Conservation (phyloP, 2,797 vertebrate genomes). For the Discoglossus pictus region DNA sequence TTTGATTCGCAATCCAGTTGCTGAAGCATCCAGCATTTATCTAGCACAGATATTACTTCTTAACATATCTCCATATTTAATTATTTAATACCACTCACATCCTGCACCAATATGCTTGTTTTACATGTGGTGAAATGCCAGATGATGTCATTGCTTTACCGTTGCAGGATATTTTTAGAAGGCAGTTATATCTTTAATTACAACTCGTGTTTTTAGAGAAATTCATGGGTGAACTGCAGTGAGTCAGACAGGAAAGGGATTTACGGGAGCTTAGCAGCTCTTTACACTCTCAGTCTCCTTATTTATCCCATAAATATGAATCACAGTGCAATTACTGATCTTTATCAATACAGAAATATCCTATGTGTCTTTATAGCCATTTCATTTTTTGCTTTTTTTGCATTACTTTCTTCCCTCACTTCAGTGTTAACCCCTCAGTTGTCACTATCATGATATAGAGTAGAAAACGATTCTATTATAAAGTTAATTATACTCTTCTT, state of each 20-base stretch:
- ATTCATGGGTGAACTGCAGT: constrained; percentile 24
- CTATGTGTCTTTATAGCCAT: background rate
- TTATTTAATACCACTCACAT: too few species aligned
- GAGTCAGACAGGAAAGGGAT: constrained; percentile 29
- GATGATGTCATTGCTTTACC: constrained; percentile 16
- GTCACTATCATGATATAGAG: too few species aligned
- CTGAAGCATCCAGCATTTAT: too few species aligned
- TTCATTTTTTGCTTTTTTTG: too few species aligned
- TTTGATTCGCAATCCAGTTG: too few species aligned
- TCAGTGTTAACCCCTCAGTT: too few species aligned
- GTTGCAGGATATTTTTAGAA: constrained; percentile 32
- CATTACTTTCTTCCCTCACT: too few species aligned
- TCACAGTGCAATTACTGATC: constrained; percentile 11
- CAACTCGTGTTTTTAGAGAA: constrained; percentile 28
- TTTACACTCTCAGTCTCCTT: constrained; percentile 29
- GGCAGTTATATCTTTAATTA: constrained; percentile 37
- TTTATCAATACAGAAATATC: background rate
- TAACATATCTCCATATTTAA: too few species aligned
- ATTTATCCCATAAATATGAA: constrained; percentile 23
- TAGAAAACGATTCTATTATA: too few species aligned
- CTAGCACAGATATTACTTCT: too few species aligned
- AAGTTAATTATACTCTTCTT: too few species aligned
- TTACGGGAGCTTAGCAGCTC: constrained; percentile 32
- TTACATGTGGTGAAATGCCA: constrained; percentile 5
- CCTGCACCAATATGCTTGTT: background rate